Conservation (phyloP, 2,797 vertebrate species). For the Hippocampus kuda region DNA sequence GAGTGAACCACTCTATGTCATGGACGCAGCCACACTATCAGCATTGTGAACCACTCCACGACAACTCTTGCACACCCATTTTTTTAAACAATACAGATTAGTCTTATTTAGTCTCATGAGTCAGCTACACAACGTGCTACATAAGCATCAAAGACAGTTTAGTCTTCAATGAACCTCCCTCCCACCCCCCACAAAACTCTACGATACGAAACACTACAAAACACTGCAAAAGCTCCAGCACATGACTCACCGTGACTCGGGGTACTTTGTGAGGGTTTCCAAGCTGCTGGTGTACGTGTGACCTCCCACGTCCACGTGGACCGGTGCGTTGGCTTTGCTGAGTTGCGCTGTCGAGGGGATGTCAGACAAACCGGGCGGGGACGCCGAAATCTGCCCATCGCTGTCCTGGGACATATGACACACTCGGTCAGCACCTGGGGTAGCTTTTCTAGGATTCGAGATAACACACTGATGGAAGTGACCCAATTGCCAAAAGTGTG, state of each 20-base stretch:
- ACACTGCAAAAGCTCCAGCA: not conserved
- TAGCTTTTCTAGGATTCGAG: not conserved
- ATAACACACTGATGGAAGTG: not conserved
- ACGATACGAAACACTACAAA: too few species aligned
- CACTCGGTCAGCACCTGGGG: not conserved
- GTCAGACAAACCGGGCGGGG: constrained; percentile 77
- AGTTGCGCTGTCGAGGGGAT: constrained; percentile 90
- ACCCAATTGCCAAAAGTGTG: not conserved
- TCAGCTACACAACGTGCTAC: too few species aligned
- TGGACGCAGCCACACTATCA: too few species aligned
- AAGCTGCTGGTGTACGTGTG: constrained; percentile 99
- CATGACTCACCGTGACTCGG: constrained; percentile 81
- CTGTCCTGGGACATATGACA: constrained; percentile 68
- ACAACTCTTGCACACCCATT: too few species aligned
- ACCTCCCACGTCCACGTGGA: constrained; percentile 96
- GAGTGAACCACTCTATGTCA: too few species aligned
- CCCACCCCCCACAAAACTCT: not conserved
- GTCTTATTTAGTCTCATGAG: too few species aligned
- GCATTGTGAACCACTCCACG: too few species aligned
- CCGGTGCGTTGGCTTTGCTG: constrained; percentile 90
- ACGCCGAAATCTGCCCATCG: constrained; percentile 71
- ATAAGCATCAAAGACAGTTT: too few species aligned
- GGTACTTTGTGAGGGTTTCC: constrained; percentile 93
- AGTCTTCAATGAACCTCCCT: too few species aligned
- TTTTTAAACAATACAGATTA: too few species aligned